These are phyloP conservation scores for Procavia capensis DNA, from an alignment of 2,113 vertebrate genomes.

Conservation along the genomic window DNA sequence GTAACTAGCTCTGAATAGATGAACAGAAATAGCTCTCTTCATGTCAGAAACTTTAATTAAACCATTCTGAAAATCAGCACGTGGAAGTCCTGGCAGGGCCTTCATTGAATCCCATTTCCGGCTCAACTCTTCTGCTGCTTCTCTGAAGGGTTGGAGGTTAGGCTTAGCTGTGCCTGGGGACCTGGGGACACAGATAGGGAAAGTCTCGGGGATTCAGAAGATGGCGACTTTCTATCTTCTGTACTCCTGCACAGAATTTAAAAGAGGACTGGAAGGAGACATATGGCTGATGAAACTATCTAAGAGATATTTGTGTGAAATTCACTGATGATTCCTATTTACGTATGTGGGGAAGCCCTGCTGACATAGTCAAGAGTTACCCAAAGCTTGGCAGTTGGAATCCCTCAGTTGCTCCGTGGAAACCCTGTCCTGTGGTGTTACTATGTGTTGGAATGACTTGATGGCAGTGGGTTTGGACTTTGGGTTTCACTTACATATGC, in stretches of 20 bases:
- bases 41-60: constrained; percentile 81
- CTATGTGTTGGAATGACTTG: too few species aligned
- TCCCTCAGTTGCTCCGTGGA: too few species aligned
- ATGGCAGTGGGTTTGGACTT: too few species aligned
- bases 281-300: background rate
- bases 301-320: background rate
- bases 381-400: too few species aligned
- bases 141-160: constrained; percentile 13
- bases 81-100: constrained; percentile 34
- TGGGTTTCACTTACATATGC: background rate
- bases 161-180: background rate
- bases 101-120: constrained; percentile 73
- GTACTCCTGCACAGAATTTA: background rate
- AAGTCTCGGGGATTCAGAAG: background rate
- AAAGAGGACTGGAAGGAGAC: background rate
- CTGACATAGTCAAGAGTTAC: background rate
- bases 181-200: background rate
- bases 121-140: constrained; percentile 43
- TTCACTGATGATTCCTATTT: background rate
- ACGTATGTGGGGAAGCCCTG: background rate
- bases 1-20: constrained; percentile 73
- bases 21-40: constrained; percentile 79
- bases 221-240: background rate
- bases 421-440: too few species aligned
- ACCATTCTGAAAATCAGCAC: constrained; percentile 78